Conservation (phyloP, 2,888 invertebrate species). For the Netelia melanura region DNA sequence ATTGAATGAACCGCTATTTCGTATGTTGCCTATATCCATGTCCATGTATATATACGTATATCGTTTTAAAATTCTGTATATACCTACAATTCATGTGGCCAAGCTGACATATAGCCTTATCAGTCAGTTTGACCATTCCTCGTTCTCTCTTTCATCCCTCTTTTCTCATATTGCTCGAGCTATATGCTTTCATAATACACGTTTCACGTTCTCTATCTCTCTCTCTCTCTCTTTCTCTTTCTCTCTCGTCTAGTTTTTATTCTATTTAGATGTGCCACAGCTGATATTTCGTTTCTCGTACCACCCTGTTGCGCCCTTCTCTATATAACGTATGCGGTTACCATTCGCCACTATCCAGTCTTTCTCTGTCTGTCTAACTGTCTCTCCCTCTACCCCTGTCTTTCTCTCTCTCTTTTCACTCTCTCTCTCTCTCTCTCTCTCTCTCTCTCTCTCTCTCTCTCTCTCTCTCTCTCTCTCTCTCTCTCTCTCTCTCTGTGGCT, state of each 20-base stretch:
- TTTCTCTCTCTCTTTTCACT: no score
- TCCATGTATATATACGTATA: not conserved
- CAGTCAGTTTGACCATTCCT: not conserved
- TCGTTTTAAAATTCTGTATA: not conserved
- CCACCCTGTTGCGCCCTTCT: conserved; percentile 42
- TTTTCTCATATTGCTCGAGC: conserved; percentile 11
- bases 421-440: no score
- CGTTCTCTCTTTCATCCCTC: conserved; percentile 12
- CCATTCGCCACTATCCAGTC: not conserved
- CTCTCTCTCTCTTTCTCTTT: not conserved
- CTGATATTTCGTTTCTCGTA: conserved; percentile 15
- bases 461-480: no score
- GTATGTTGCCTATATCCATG: conserved; percentile 14
- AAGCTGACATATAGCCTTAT: conserved; percentile 34
- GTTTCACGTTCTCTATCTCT: not conserved
- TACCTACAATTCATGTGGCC: conserved; percentile 10
- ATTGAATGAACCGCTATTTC: conserved; percentile 50
- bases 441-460: no score
- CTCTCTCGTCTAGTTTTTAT: conserved; percentile 9
- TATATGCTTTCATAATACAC: conserved; percentile 26
- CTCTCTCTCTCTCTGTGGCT: not conserved
- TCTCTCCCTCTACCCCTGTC: no score
- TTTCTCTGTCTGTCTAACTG: not conserved
- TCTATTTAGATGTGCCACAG: not conserved
- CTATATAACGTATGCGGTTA: not conserved